A percentile compares a stretch with the other conserved stretches of the same genome.
phyloP scores from a whole-genome alignment of 1,140 invertebrate genomes.

The Trichomalopsis sarcophagae region DNA sequence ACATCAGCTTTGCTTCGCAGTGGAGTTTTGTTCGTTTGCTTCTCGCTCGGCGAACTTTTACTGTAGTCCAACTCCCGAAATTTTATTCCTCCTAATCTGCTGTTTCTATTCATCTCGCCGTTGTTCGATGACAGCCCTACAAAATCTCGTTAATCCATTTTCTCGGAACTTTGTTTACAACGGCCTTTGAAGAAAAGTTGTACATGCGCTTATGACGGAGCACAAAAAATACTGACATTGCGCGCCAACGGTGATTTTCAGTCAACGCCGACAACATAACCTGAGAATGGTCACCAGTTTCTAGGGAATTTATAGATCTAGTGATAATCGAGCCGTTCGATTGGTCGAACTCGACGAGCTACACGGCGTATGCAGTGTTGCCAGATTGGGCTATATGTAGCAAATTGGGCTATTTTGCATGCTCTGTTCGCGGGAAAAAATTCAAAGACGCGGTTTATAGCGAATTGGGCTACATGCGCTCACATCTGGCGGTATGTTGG shows the following conservation, averaged over 20 bases:
- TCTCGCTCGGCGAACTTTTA: not conserved
- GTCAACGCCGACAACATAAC: not conserved
- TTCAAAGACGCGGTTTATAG: too few species aligned
- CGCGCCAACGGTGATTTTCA: constrained; percentile 22
- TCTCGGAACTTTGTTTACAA: too few species aligned
- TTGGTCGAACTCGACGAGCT: constrained; percentile 26
- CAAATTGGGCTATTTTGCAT: too few species aligned
- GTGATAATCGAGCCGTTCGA: constrained; percentile 13
- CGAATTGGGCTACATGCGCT: too few species aligned
- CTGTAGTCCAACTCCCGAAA: constrained; percentile 46
- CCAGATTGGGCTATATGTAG: too few species aligned
- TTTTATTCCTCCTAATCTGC: constrained; percentile 31
- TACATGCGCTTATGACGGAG: not conserved
- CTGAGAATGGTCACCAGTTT: not conserved
- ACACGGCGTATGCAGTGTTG: constrained; percentile 34
- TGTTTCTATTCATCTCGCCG: constrained; percentile 43
- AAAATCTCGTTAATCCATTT: too few species aligned
- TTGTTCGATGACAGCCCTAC: not conserved
- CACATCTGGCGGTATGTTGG: too few species aligned
- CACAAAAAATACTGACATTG: not conserved
- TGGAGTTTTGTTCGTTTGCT: constrained; percentile 10
- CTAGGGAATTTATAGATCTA: not conserved
- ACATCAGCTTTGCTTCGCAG: constrained; percentile 34
- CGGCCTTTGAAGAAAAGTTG: not conserved
- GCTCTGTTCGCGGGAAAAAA: too few species aligned